phyloP scores from a whole-genome alignment of 30 jellyfish, hydroid and myxozoan genomes.

The Nemopilema nomurai region DNA sequence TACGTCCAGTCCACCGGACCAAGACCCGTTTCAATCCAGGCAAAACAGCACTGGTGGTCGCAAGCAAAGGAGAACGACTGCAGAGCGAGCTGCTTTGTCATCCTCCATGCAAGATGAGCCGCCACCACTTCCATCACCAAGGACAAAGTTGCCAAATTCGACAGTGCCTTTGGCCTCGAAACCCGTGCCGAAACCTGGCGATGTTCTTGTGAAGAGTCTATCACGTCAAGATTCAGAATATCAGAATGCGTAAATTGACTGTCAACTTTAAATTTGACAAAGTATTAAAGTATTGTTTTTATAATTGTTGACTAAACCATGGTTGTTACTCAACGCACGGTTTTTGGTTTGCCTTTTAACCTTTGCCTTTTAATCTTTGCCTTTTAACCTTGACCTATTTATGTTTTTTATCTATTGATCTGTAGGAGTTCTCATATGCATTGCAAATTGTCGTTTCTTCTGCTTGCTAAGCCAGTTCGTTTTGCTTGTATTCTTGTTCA shows the following conservation, averaged over 20 bases:
- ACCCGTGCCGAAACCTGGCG: conserved; percentile 47
- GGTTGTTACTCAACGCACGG: too few relatives aligned
- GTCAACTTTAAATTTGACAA: too few relatives aligned
- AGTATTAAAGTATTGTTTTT: too few relatives aligned
- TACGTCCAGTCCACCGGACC: conserved; percentile 54
- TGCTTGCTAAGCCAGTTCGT: too few relatives aligned
- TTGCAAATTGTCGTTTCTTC: too few relatives aligned
- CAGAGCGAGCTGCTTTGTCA: conserved; percentile 16
- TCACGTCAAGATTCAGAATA: conserved; percentile 35
- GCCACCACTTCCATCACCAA: conserved; percentile 57
- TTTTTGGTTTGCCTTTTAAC: too few relatives aligned
- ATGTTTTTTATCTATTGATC: too few relatives aligned
- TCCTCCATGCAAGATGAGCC: conserved; percentile 32
- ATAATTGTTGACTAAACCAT: too few relatives aligned
- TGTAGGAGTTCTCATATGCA: too few relatives aligned
- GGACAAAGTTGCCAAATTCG: conserved; percentile 2
- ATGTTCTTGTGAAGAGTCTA: background rate
- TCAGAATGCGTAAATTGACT: conserved; percentile 1
- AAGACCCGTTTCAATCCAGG: conserved; percentile 9
- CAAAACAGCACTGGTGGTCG: conserved; percentile 57
- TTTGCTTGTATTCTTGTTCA: too few relatives aligned
- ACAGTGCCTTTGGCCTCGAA: conserved; percentile 1
- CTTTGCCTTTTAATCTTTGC: too few relatives aligned
- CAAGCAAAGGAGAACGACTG: conserved; percentile 62
- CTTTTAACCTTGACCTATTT: too few relatives aligned